Percentiles rank a stretch among this genome's conserved stretches.
These are phyloP conservation scores for Trematomus loennbergii DNA, from an alignment of 2,113 vertebrate genomes.

Conservation along the genomic window DNA sequence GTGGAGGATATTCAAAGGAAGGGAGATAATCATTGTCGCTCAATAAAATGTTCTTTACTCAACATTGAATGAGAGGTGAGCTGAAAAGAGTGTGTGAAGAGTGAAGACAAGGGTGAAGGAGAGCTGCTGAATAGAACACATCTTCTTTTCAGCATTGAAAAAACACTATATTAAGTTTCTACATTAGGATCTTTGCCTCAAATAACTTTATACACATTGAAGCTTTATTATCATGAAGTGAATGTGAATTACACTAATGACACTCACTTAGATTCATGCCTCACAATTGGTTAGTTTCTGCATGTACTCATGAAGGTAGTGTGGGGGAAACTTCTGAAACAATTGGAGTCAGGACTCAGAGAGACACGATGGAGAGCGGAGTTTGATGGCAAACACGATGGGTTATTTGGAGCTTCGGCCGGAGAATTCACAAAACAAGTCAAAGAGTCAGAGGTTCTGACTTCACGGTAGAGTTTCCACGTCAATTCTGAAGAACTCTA, in stretches of 20 bases:
- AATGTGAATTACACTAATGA: neutral
- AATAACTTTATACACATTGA: neutral
- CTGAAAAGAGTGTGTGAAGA: neutral
- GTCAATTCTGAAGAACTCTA: no score
- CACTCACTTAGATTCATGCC: neutral
- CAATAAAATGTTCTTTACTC: neutral
- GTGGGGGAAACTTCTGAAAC: no score
- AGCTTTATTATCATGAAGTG: neutral
- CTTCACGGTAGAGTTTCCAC: no score
- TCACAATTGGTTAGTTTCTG: no score
- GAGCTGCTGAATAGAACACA: neutral
- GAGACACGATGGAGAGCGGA: no score
- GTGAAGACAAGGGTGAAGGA: slow-evolving; percentile 5
- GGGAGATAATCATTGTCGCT: neutral
- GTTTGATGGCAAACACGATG: no score
- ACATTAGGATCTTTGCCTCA: neutral
- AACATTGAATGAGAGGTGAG: neutral
- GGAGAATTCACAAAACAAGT: no score
- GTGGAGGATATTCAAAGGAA: neutral
- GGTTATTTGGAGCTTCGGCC: no score
- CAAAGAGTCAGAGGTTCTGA: no score
- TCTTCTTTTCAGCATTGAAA: neutral
- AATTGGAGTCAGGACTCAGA: no score
- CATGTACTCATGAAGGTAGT: neutral
- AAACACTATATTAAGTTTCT: no score